These are phyloP conservation scores for Carposina sasakii DNA, from an alignment of 1,140 invertebrate species.

Conservation along the genomic window DNA sequence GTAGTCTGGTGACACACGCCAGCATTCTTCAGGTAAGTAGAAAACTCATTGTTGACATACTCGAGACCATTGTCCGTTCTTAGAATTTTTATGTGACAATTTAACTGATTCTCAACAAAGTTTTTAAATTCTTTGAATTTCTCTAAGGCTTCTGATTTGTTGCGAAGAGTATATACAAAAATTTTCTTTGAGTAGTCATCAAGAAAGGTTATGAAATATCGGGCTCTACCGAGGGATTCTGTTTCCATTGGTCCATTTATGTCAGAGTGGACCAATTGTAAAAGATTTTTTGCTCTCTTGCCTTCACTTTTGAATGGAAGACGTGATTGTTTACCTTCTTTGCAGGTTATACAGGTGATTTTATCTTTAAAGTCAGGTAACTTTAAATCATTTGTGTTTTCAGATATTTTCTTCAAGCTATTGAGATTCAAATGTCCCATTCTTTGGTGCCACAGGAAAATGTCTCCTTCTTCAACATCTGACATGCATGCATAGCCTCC, in stretches of 20 bases:
- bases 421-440: slow-evolving; percentile 1
- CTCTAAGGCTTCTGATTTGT: not conserved
- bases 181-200: slow-evolving; percentile 51
- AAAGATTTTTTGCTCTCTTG: no score
- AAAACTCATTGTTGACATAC: not conserved
- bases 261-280: not conserved
- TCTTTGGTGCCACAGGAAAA: not conserved
- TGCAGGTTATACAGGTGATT: not conserved
- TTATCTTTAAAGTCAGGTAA: not conserved
- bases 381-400: not conserved
- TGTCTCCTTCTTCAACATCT: not conserved
- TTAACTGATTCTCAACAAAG: not conserved
- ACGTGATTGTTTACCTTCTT: not conserved
- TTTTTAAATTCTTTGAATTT: slow-evolving; percentile 3
- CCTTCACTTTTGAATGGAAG: not conserved
- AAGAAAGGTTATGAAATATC: slow-evolving; percentile 52
- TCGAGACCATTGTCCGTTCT: not conserved
- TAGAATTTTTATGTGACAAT: not conserved
- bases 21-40: not conserved
- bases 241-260: slow-evolving; percentile 50
- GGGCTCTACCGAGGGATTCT: slow-evolving; percentile 27
- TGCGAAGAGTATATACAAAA: slow-evolving; percentile 33
- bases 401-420: not conserved
- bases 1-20: no score
- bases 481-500: not conserved